A percentile compares a stretch with the other conserved stretches of the same genome.
Evolutionary conservation across 2,888 invertebrate genomes (phyloP).

Genomic region (Eupithecia tripunctaria): DNA sequence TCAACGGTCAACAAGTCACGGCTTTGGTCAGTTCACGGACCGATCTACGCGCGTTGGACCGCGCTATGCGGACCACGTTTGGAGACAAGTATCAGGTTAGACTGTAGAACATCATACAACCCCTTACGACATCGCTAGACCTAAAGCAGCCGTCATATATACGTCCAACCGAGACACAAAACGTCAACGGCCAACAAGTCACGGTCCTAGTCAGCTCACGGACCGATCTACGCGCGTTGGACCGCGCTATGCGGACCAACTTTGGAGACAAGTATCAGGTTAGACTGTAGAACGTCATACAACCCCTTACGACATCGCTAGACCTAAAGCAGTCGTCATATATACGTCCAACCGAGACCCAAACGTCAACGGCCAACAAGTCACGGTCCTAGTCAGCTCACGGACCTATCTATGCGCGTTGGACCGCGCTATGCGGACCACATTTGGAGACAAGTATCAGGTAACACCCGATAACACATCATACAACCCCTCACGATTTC

Average conservation of each 20-base stretch:
- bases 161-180: too few species aligned
- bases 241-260: slow-evolving; percentile 51
- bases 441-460: slow-evolving; percentile 63
- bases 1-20: slow-evolving; percentile 45
- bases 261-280: slow-evolving; percentile 66
- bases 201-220: too few species aligned
- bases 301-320: background rate
- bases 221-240: slow-evolving; percentile 49
- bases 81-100: slow-evolving; percentile 61
- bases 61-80: slow-evolving; percentile 53
- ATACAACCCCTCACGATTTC: too few species aligned
- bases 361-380: slow-evolving; percentile 37
- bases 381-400: slow-evolving; percentile 51
- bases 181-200: too few species aligned
- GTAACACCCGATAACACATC: slow-evolving; percentile 42
- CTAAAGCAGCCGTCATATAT: too few species aligned
- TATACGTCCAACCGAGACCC: too few species aligned
- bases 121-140: background rate
- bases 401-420: slow-evolving; percentile 46
- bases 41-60: slow-evolving; percentile 52
- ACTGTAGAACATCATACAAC: background rate
- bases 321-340: too few species aligned
- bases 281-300: background rate
- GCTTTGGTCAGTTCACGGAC: slow-evolving; percentile 49
- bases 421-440: slow-evolving; percentile 51